These are phyloP conservation scores for Sarcophaga variegata DNA, from an alignment of 2,888 invertebrate genomes.

Conservation along the genomic window DNA sequence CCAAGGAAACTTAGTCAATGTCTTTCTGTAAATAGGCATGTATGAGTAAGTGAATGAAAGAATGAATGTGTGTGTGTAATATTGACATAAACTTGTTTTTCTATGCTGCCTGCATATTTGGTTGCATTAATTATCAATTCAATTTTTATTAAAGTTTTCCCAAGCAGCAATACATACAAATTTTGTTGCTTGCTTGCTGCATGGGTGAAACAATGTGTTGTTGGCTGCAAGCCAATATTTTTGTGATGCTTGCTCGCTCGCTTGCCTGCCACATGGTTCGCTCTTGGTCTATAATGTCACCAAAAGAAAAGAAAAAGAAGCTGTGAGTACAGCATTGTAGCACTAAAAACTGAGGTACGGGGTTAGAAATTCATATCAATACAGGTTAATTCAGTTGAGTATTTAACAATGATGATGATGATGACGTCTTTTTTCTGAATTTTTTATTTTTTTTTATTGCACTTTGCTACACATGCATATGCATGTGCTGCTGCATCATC, in stretches of 20 bases:
- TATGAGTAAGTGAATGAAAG: background rate
- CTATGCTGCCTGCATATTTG: background rate
- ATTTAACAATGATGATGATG: slow-evolving; percentile 45
- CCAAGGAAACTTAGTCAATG: slow-evolving; percentile 63
- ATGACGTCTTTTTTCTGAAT: slow-evolving; percentile 28
- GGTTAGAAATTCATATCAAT: slow-evolving; percentile 42
- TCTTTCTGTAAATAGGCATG: slow-evolving; percentile 16
- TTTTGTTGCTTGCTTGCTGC: slow-evolving; percentile 33
- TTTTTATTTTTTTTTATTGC: background rate
- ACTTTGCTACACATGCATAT: slow-evolving; percentile 29
- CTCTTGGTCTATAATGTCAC: background rate
- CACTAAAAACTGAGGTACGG: slow-evolving; percentile 21
- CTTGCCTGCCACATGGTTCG: slow-evolving; percentile 24
- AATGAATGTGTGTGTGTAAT: slow-evolving; percentile 3
- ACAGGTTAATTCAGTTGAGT: slow-evolving; percentile 47
- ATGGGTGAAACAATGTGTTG: slow-evolving; percentile 45
- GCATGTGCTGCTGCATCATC: slow-evolving; percentile 23
- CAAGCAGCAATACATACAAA: slow-evolving; percentile 50
- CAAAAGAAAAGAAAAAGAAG: background rate
- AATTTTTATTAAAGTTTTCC: slow-evolving; percentile 57
- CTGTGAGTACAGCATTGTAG: background rate
- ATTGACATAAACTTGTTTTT: slow-evolving; percentile 58
- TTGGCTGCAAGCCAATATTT: slow-evolving; percentile 39
- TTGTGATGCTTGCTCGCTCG: background rate
- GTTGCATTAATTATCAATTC: slow-evolving; percentile 27